Base-by-base conservation (phyloP, 30 jellyfish, hydroid and myxozoan species). In the Aurelia aurita complex sp. Pacific region DNA sequence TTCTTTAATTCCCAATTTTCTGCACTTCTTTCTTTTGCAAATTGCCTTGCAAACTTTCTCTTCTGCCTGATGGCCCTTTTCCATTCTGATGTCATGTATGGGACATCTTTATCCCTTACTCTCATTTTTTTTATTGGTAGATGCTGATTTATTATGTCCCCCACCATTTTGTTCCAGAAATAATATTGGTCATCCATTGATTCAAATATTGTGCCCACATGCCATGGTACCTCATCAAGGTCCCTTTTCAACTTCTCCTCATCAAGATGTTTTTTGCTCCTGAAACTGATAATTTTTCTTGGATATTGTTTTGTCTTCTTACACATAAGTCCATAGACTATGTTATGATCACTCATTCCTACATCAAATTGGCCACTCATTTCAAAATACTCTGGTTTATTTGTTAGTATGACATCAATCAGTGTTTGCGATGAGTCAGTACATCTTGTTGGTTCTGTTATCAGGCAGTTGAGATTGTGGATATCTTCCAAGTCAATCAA, bases 371-470 rank as follows among this genome's bases (percentile, higher is more conserved):
- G 79, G 79, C 79, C 79, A 69, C 79, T 69, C 79, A 33, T 69
- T 69, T 69, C 59, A 69, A 69, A 69, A 69, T 69, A 69, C 59
- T 69, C 79, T 69, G 79, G 79, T 40, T 69, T 34, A 6, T 43
- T 43, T 43, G 54, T 43, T 43, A 43, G 54, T 43, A 43, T 43
- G 54, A 43, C 54, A 43, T 43, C 54, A 6, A 43, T 43, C 11
- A 43, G 54, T 43, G 54, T 43, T 6, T 43, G 54, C 11, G 79
- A 69, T 34, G 53, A 69, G 79, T 69, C 79, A 69, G 79, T 69
- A 69, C 79, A 69, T 69, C 79, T 69, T 69, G 79, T 69, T 69
- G 79, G 59, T 69, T 69, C 79, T 69, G 79, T 69, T n/a, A 69
- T 69, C 79, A 69, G 53, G 79, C 79, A 69, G 79, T 69, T 34